Evolutionary conservation across 92 coral and sea anemone species (phyloP), one percentile per base, ranked within the genome.

Genomic region (Epizoanthus stellaris): DNA sequence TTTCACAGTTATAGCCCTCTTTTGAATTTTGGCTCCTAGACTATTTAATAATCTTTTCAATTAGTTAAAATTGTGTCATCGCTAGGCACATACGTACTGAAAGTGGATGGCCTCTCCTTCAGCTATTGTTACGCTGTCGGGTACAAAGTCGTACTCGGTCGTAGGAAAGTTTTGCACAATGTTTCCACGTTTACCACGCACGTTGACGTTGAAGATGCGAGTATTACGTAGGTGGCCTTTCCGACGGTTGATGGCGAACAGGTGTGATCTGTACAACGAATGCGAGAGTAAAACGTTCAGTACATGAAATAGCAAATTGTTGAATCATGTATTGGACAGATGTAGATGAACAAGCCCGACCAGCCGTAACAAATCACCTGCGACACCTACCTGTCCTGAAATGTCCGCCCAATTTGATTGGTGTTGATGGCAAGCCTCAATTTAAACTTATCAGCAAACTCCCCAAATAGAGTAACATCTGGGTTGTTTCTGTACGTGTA

Each of bases 141-240:
- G 90, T 20, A 87, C 90, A 77, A 87, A 87, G 66, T 87, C 90
- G 25, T 87, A 87, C 80, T 87, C 90, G 16, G 86, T 80, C 3
- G 90, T 66, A 3, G 90, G 90, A 43, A 70, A 87, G 49, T 80
- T 86, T 73, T 87, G 90, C 9, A 71, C 86, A 25, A 81, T 70
- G 81, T 87, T 87, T 39, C 90, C 90, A 39, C 90, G 86, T 70
- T 87, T 87, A 0, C 90, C 90, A 4, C 90, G 90, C 30, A 87
- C 90, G 58, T 87, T 87, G n/a, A 87, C 82, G 82, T 87, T 87
- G 56, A 57, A 65, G 57, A 87, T 81, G 20, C 53, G 58, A 4
- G 85, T 77, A 3, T 30, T 49, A 13, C 54, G 64, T 21, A 87
- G 86, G 25, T 17, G 23, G 23, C 23, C 39, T 4, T 82, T 86